A percentile compares a stretch with the other conserved stretches of the same genome.
Conservation (phyloP, 2,888 invertebrate genomes). For the Ochropleura leucogaster region DNA sequence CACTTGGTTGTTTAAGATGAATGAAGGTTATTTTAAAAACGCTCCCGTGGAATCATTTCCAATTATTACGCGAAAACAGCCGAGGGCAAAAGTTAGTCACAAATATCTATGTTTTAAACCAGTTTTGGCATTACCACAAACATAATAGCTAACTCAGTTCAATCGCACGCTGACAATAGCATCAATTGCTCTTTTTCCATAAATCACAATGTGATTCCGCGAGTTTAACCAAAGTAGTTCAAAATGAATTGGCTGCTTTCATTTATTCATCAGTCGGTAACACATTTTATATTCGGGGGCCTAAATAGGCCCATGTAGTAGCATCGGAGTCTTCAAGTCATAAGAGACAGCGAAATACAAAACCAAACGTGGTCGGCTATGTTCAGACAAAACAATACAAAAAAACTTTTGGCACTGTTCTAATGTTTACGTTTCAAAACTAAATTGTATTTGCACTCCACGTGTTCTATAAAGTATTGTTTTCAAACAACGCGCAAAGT, state of each 20-base stretch:
- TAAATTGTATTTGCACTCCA: constrained; percentile 8
- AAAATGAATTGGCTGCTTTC: constrained; percentile 11
- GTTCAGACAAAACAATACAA: background rate
- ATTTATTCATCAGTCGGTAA: no score
- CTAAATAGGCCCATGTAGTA: no score
- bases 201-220: background rate
- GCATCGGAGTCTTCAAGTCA: background rate
- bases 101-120: background rate
- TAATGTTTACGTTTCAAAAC: constrained; percentile 6
- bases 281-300: no score
- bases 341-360: no score
- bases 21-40: background rate
- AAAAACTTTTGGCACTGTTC: background rate
- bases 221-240: background rate
- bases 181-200: constrained; percentile 8
- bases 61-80: background rate
- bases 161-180: background rate
- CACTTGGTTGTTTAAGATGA: background rate
- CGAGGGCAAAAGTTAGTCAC: background rate
- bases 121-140: background rate
- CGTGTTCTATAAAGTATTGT: constrained; percentile 25
- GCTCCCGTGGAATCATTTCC: background rate
- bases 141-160: background rate
- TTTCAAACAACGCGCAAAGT: constrained; percentile 31
- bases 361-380: no score